A percentile compares a stretch with the other conserved stretches of the same genome.
These are phyloP conservation scores for Nowickia ferox DNA, from an alignment of 2,888 invertebrate genomes.

Conservation along the genomic window DNA sequence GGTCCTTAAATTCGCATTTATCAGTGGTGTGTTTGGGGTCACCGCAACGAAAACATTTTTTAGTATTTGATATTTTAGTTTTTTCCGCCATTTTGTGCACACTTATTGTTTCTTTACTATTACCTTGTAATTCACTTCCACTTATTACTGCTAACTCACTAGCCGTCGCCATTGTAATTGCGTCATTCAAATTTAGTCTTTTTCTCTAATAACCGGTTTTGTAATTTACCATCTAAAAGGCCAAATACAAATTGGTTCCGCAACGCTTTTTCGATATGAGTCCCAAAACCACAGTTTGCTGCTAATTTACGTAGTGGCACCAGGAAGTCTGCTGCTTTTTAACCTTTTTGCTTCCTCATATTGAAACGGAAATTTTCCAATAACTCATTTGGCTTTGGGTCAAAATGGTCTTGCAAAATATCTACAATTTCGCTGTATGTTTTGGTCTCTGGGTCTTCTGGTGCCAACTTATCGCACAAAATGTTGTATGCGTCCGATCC, in stretches of 20 bases:
- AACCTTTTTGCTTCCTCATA: conserved; percentile 27
- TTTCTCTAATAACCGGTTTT: conserved; percentile 59
- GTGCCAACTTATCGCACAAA: neutral
- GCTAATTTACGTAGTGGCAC: conserved; percentile 37
- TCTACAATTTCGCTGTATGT: conserved; percentile 22
- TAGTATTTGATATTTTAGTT: conserved; percentile 7
- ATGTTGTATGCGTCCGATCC: neutral
- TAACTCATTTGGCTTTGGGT: conserved; percentile 13
- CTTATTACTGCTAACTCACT: conserved; percentile 64
- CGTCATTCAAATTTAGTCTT: conserved; percentile 59
- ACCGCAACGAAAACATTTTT: neutral
- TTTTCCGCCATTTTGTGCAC: conserved; percentile 47
- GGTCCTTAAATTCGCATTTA: too few species aligned
- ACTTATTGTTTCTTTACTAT: conserved; percentile 5
- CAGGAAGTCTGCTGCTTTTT: conserved; percentile 13
- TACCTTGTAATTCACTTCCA: conserved; percentile 59
- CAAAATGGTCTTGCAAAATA: conserved; percentile 5
- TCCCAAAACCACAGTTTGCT: conserved; percentile 48
- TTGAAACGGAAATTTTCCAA: conserved; percentile 45
- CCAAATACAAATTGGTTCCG: conserved; percentile 62
- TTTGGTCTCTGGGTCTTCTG: neutral
- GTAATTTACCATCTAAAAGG: conserved; percentile 51
- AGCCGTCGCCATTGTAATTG: conserved; percentile 46
- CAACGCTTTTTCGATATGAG: conserved; percentile 54
- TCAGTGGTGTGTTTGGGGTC: too few species aligned